These are phyloP conservation scores for Todus mexicanus DNA, from an alignment of 2,797 vertebrate species.

Conservation along the genomic window DNA sequence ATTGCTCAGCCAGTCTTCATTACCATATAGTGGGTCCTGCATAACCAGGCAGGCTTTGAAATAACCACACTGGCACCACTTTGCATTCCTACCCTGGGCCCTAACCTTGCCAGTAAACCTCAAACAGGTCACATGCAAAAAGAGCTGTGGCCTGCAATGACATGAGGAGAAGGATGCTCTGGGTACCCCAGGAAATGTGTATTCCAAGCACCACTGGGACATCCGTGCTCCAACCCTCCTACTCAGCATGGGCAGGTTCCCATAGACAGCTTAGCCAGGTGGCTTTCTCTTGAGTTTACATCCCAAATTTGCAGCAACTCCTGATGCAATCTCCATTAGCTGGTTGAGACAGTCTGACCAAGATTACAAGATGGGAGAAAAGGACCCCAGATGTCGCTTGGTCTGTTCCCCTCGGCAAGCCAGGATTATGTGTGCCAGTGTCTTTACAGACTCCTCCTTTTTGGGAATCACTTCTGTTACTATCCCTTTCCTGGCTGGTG, in stretches of 20 bases:
- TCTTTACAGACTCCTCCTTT: neutral
- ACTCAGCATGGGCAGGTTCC: neutral
- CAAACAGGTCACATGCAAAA: neutral
- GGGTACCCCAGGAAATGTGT: neutral
- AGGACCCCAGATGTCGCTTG: neutral
- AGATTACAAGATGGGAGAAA: neutral
- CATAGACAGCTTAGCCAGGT: neutral
- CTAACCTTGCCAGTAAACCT: neutral
- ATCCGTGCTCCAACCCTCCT: neutral
- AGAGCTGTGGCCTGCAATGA: neutral
- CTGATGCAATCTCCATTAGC: neutral
- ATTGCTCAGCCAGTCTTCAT: neutral
- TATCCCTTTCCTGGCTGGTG: neutral
- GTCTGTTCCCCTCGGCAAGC: neutral
- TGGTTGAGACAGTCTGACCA: neutral
- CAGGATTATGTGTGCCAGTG: neutral
- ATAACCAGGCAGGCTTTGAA: neutral
- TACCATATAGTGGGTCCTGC: neutral
- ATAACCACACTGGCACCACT: rapidly evolving
- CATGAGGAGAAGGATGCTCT: neutral
- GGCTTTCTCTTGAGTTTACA: neutral
- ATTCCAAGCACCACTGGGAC: neutral
- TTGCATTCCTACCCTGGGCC: neutral
- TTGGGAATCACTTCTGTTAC: neutral
- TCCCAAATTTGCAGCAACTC: neutral